These are phyloP conservation scores for Caenorhabditis auriculariae DNA, from an alignment of 2,888 invertebrate species.

Conservation along the genomic window DNA sequence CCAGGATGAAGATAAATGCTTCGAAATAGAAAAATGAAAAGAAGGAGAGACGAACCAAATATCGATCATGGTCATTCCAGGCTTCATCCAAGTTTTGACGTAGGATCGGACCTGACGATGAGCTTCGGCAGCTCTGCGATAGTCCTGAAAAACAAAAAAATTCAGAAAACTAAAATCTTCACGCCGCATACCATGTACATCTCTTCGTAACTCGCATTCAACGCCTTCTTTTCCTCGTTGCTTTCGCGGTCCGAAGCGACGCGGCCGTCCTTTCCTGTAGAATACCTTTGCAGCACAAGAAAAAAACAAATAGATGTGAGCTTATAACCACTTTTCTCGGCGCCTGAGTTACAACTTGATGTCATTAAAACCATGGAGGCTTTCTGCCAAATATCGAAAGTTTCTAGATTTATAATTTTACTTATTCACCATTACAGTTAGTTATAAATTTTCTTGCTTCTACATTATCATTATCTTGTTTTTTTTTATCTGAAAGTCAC, in stretches of 20 bases:
- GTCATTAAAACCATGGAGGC: too few relatives aligned
- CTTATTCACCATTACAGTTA: slow-evolving; percentile 8
- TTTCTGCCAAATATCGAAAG: too few relatives aligned
- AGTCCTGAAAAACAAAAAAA: slow-evolving; percentile 28
- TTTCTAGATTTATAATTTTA: slow-evolving; percentile 5
- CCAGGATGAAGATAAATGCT: not conserved
- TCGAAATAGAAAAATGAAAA: not conserved
- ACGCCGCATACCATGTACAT: slow-evolving; percentile 74
- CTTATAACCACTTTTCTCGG: too few relatives aligned
- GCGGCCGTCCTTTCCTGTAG: slow-evolving; percentile 52
- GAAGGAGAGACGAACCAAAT: slow-evolving; percentile 73
- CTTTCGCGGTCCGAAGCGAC: slow-evolving; percentile 63
- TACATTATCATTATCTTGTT: not conserved
- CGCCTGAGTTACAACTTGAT: too few relatives aligned
- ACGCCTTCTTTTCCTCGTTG: slow-evolving; percentile 75
- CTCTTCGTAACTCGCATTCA: slow-evolving; percentile 87
- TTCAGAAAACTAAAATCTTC: not conserved
- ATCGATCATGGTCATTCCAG: slow-evolving; percentile 98
- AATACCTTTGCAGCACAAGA: too few relatives aligned
- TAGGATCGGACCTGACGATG: slow-evolving; percentile 92
- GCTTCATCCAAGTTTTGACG: slow-evolving; percentile 90
- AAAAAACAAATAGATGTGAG: too few relatives aligned
- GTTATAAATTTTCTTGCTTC: too few relatives aligned
- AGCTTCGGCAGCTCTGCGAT: slow-evolving; percentile 90
- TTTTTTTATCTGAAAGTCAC: slow-evolving; percentile 3